Base-by-base conservation (phyloP, 30 jellyfish, hydroid and myxozoan genomes). In the Pseudorhiza aurosa region DNA sequence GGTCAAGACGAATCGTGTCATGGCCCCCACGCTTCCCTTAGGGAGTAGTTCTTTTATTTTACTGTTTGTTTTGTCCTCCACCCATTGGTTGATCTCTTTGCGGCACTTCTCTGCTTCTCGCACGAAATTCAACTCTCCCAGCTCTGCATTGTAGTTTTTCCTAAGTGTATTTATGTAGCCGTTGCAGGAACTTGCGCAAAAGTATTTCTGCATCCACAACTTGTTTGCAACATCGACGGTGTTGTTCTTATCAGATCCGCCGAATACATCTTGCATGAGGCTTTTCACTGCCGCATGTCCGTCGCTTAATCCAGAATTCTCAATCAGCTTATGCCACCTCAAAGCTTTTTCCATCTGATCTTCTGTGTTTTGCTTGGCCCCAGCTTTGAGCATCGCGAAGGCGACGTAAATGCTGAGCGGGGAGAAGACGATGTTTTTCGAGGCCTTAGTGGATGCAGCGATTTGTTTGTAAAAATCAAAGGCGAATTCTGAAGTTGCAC, bases 351-450 rank as follows among this genome's bases (percentile, higher is more conserved):
- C 81, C 67, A 85, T 33, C 32, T 85, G 82, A 64, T 47, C 51
- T n/a, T 55, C 80, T 6, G 96, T 85, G 78, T 62, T 53, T 24
- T 68, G 53, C 45, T 33, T 74, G 12, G 96, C 85, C 44, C 96
- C 96, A 0, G 79, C 84, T 44, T 75, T 62, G 46, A 85, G 73
- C 89, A 85, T 74, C n/a, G 86, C 85, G 27, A 85, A 51, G 4
- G 96, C 96, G 12, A 77, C 63, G 75, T 40, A 67, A 36, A 85
- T 59, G 32, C 96, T 74, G 57, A 74, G 65, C n/a, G 96, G 96
- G 3, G 96, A 85, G 65, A 85, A 65, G 75, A 85, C 31, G 35
- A 85, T 43, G 65, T 85, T 85, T 18, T 74, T 45, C 9, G 77
- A 43, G 53, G 36, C 56, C 8, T 85, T 76, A 22, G 85, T 40